Percentiles rank a stretch among this genome's conserved stretches.
These are phyloP conservation scores for Speoplatyrhinus poulsoni DNA, from an alignment of 2,113 vertebrate species.

Conservation along the genomic window DNA sequence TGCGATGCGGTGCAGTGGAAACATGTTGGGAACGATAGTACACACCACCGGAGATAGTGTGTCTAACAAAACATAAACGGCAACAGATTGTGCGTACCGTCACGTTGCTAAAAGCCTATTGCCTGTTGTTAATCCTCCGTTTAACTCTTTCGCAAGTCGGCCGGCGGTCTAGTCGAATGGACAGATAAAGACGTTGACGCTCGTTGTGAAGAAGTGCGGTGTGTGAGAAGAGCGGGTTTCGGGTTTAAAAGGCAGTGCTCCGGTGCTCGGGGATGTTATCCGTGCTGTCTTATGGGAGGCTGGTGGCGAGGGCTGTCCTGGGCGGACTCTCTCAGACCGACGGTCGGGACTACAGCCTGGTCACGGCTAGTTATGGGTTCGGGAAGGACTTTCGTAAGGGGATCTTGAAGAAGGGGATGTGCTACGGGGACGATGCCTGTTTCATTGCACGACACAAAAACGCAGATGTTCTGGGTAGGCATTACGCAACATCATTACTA, in stretches of 20 bases:
- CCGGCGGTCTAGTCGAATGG: slow-evolving; percentile 36
- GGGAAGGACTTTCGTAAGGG: slow-evolving; percentile 99
- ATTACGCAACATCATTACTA: too few relatives aligned
- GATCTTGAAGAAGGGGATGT: slow-evolving; percentile 97
- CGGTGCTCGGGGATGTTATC: slow-evolving; percentile 86
- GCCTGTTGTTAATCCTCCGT: not conserved
- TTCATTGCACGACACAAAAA: slow-evolving; percentile 90
- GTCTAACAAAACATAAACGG: slow-evolving; percentile 45
- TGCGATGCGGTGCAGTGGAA: slow-evolving; percentile 28
- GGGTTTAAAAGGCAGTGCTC: not conserved
- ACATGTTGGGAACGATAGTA: slow-evolving; percentile 62
- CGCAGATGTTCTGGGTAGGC: slow-evolving; percentile 94
- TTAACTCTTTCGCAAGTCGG: slow-evolving; percentile 13
- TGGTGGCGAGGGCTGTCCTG: slow-evolving; percentile 96
- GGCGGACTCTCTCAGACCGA: slow-evolving; percentile 96
- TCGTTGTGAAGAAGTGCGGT: slow-evolving; percentile 28
- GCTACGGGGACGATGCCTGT: slow-evolving; percentile 97
- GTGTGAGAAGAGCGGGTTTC: slow-evolving; percentile 10
- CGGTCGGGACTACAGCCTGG: slow-evolving; percentile 91
- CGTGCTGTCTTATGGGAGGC: slow-evolving; percentile 94
- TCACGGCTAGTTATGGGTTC: slow-evolving; percentile 95
- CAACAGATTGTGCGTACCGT: not conserved
- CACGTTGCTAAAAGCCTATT: not conserved
- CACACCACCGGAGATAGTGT: slow-evolving; percentile 47
- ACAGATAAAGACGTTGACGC: slow-evolving; percentile 35